Evolutionary conservation across 2,797 vertebrate genomes (phyloP).

Genomic region (Sebastiscus albofasciatus): DNA sequence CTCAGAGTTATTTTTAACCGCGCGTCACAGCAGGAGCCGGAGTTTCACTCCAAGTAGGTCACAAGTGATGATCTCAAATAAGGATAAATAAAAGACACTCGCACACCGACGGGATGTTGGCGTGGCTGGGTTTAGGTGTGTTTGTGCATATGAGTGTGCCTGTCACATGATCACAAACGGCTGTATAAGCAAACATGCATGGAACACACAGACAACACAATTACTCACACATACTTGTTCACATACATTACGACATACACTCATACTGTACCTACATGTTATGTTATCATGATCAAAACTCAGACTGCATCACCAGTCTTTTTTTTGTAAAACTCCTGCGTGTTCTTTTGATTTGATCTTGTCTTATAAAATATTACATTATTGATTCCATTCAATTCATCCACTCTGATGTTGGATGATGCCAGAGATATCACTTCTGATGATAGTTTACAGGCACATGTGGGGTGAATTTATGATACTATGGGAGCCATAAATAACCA

Average conservation of each 20-base stretch:
- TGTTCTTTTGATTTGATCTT: background rate
- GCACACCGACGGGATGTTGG: background rate
- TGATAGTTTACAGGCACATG: background rate
- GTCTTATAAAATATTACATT: background rate
- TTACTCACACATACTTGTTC: background rate
- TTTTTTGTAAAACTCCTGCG: background rate
- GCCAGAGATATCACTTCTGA: background rate
- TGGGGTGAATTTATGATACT: background rate
- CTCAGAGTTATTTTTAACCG: constrained; percentile 65
- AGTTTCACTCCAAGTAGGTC: constrained; percentile 75
- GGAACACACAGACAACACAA: background rate
- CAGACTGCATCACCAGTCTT: background rate
- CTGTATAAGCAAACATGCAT: background rate
- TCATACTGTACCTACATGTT: background rate
- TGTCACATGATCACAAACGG: background rate
- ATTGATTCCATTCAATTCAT: background rate
- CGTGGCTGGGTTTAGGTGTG: background rate
- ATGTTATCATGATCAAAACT: background rate
- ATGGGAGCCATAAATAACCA: background rate
- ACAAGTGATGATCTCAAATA: constrained; percentile 61
- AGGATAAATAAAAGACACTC: constrained; percentile 37
- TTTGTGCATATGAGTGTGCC: background rate
- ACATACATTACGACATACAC: background rate
- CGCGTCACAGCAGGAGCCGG: constrained; percentile 48
- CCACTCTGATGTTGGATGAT: background rate